These are phyloP conservation scores for Manis pentadactyla DNA, from an alignment of 2,797 vertebrate species.

Conservation along the genomic window DNA sequence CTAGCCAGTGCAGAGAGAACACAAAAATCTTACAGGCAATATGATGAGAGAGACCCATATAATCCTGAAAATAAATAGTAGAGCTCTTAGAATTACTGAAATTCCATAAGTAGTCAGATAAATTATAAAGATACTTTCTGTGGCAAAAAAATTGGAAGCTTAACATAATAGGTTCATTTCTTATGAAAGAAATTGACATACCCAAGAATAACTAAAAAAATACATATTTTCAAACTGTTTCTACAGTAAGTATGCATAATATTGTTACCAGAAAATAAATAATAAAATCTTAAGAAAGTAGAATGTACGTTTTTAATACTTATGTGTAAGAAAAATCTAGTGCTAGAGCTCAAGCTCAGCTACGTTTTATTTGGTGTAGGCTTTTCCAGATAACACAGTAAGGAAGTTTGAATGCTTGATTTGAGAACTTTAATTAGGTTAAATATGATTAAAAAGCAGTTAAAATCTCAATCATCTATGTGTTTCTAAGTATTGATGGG, in stretches of 20 bases:
- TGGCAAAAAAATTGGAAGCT: not conserved
- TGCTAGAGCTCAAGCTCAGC: not conserved
- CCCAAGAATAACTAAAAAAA: not conserved
- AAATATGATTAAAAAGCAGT: constrained; percentile 19
- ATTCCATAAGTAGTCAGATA: not conserved
- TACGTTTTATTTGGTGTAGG: not conserved
- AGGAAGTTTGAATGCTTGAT: not conserved
- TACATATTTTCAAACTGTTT: not conserved
- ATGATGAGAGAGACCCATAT: not conserved
- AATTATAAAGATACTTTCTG: not conserved
- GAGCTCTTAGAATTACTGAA: not conserved
- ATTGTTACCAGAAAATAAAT: not conserved
- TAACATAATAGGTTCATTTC: not conserved
- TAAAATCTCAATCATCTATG: not conserved
- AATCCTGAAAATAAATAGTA: not conserved
- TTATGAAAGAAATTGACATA: not conserved
- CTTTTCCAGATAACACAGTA: not conserved
- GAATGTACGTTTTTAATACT: not conserved
- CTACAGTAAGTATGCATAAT: not conserved
- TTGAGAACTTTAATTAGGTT: not conserved
- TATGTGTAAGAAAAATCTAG: not conserved
- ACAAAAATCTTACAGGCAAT: not conserved
- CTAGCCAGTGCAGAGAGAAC: not conserved
- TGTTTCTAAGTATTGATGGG: not conserved
- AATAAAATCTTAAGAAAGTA: not conserved